Conservation (phyloP, 2,797 vertebrate genomes). For the Xyrichtys novacula region DNA sequence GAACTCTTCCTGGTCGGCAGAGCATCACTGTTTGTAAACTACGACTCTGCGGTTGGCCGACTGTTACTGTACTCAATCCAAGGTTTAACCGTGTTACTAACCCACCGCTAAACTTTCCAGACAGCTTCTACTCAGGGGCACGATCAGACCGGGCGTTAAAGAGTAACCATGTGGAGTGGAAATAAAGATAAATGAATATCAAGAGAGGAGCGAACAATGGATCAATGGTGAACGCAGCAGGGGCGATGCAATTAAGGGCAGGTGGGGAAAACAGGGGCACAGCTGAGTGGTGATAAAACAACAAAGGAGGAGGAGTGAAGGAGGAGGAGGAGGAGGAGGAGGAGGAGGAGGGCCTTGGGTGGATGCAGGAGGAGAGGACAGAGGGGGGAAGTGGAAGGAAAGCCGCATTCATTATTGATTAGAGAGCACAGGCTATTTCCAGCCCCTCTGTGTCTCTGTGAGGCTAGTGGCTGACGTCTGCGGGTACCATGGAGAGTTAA, state of each 20-base stretch:
- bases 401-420: constrained; percentile 79
- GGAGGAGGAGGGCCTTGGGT: constrained; percentile 50
- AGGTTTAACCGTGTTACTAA: neutral
- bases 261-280: constrained; percentile 22
- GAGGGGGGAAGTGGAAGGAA: constrained; percentile 57
- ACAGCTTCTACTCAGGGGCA: neutral
- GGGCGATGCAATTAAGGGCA: constrained; percentile 32
- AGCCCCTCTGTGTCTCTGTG: constrained; percentile 39
- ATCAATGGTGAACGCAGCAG: constrained; percentile 13
- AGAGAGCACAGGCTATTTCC: constrained; percentile 67
- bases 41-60: neutral
- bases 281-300: constrained; percentile 50
- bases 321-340: constrained; percentile 47
- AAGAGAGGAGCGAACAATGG: constrained; percentile 12
- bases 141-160: neutral
- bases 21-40: constrained; percentile 5
- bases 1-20: constrained; percentile 1
- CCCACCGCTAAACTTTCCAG: neutral
- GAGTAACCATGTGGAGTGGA: neutral
- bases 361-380: constrained; percentile 32
- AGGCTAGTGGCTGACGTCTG: constrained; percentile 46
- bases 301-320: constrained; percentile 34
- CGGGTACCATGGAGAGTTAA: constrained; percentile 30
- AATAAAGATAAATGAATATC: constrained; percentile 2
- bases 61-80: neutral